These are phyloP conservation scores for Rotaria macrura DNA, from an alignment of 2,888 invertebrate genomes.

Conservation along the genomic window DNA sequence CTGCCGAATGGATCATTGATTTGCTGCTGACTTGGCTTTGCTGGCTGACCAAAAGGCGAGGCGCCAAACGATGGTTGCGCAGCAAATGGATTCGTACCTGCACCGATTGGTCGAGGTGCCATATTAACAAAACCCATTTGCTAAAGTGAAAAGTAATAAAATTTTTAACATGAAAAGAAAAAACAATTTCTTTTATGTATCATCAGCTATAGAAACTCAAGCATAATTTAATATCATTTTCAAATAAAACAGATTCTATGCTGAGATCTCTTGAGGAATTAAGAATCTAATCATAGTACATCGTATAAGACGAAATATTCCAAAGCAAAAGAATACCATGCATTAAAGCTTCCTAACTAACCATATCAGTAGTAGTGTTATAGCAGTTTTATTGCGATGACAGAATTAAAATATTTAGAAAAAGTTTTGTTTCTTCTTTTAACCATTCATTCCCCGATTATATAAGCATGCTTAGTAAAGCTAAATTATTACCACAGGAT, in stretches of 20 bases:
- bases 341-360: not conserved
- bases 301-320: no score
- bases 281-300: no score
- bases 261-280: no score
- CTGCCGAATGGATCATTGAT: not conserved
- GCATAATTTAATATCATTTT: no score
- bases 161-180: no score
- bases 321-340: not conserved
- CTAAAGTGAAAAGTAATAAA: not conserved
- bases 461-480: not conserved
- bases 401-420: not conserved
- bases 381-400: not conserved
- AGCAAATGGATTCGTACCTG: slow-evolving; percentile 5
- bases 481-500: not conserved
- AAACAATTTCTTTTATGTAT: no score
- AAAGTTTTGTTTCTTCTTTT: not conserved
- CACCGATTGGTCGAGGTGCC: not conserved
- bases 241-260: no score
- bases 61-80: not conserved
- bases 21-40: not conserved
- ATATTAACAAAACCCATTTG: not conserved
- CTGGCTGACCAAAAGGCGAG: not conserved
- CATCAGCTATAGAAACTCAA: no score
- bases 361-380: no score
- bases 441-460: not conserved